Evolutionary conservation across 2,888 invertebrate genomes (phyloP).

Genomic region (Abrostola triplasia): DNA sequence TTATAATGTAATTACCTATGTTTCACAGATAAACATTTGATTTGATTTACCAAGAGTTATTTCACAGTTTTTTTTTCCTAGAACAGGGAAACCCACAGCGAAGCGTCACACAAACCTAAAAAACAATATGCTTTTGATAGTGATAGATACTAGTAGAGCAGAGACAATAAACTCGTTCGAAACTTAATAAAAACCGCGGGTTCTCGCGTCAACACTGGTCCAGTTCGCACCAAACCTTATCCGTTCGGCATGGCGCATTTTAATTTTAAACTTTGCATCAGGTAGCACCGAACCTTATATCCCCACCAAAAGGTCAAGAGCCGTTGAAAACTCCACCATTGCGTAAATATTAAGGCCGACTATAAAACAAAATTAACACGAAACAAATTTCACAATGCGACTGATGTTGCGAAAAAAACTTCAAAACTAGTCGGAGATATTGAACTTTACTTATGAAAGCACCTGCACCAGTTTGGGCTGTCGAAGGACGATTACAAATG

Average conservation of each 20-base stretch:
- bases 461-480: background rate
- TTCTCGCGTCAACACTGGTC: too few species aligned
- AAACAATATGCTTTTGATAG: too few species aligned
- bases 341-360: conserved; percentile 4
- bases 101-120: too few species aligned
- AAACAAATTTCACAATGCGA: conserved; percentile 19
- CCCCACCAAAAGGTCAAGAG: background rate
- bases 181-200: too few species aligned
- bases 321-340: conserved; percentile 18
- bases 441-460: conserved; percentile 31
- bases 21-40: too few species aligned
- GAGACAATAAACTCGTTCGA: too few species aligned
- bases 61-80: too few species aligned
- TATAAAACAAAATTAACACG: conserved; percentile 16
- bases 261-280: conserved; percentile 1
- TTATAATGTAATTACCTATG: too few species aligned
- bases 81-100: too few species aligned
- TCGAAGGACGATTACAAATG: conserved; percentile 11
- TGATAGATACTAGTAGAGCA: too few species aligned
- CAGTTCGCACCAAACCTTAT: too few species aligned
- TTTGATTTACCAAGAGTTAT: too few species aligned
- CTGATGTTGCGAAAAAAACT: conserved; percentile 16
- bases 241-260: background rate
- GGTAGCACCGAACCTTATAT: conserved; percentile 9
- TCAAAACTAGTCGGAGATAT: conserved; percentile 15